Evolutionary conservation across 92 coral and sea anemone genomes (phyloP).

Genomic region (Isaurus tuberculatus): DNA sequence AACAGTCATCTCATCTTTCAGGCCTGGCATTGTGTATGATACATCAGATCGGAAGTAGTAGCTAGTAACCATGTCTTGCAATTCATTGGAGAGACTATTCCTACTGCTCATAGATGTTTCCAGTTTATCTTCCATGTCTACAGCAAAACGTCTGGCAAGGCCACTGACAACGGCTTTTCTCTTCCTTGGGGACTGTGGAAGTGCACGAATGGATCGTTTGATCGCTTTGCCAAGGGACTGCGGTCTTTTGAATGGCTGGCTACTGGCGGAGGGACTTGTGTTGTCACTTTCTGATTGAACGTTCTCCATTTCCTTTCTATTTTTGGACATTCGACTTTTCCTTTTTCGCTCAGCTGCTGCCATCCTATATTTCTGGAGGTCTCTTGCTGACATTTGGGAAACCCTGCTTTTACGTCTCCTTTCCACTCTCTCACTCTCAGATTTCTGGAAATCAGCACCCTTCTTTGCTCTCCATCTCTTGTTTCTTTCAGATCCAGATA

Average conservation of each 20-base stretch:
- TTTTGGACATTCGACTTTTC: constrained; percentile 40
- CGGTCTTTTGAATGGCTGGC: constrained; percentile 33
- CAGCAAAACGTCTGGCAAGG: constrained; percentile 51
- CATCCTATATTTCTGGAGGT: constrained; percentile 43
- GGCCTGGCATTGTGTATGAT: constrained; percentile 50
- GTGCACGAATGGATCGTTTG: constrained; percentile 44
- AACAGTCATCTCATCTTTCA: constrained; percentile 53
- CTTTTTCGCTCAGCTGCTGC: constrained; percentile 43
- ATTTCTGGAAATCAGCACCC: constrained; percentile 38
- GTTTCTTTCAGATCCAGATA: constrained; percentile 48
- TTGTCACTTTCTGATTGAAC: constrained; percentile 36
- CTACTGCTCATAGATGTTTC: constrained; percentile 38
- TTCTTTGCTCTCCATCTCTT: constrained; percentile 42
- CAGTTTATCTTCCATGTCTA: constrained; percentile 42
- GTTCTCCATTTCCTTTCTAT: constrained; percentile 37
- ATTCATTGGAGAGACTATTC: constrained; percentile 42
- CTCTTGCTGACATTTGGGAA: constrained; percentile 42
- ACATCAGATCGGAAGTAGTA: constrained; percentile 47
- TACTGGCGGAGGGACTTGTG: constrained; percentile 22
- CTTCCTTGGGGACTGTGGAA: constrained; percentile 58
- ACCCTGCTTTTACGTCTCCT: constrained; percentile 48
- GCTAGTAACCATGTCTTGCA: constrained; percentile 40
- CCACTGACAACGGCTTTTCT: constrained; percentile 56
- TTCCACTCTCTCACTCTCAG: constrained; percentile 47
- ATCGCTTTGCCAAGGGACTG: constrained; percentile 57